phyloP scores from a whole-genome alignment of 2,888 invertebrate species.

The Tuberolachnus salignus region DNA sequence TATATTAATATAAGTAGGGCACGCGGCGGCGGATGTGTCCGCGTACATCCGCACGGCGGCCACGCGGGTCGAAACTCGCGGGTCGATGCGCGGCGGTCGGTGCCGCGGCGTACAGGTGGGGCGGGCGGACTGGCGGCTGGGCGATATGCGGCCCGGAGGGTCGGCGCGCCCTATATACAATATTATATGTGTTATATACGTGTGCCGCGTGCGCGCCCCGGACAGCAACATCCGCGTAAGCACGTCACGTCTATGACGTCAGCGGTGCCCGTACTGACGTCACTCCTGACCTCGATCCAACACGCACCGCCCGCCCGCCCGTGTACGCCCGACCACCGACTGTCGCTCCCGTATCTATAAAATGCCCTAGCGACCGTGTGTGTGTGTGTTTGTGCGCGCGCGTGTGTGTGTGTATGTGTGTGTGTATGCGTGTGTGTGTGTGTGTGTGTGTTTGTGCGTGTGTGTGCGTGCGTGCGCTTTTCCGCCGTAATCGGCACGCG shows the following conservation, averaged over 20 bases:
- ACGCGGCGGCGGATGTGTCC: slow-evolving; percentile 10
- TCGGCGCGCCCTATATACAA: not conserved
- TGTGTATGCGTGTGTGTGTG: not conserved
- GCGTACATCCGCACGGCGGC: not conserved
- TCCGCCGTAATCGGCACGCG: not conserved
- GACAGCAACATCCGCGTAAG: slow-evolving; percentile 20
- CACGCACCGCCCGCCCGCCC: not conserved
- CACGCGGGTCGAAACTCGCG: not conserved
- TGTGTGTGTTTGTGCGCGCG: not conserved
- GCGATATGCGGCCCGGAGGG: not conserved
- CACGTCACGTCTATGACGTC: slow-evolving; percentile 54
- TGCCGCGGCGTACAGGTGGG: not conserved
- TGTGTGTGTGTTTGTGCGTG: not conserved
- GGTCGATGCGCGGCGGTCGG: slow-evolving; percentile 29
- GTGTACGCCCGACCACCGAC: not conserved
- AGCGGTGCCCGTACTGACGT: slow-evolving; percentile 43
- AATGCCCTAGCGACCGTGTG: not conserved
- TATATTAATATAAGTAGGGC: slow-evolving; percentile 31
- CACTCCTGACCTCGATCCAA: slow-evolving; percentile 41
- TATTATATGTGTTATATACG: not conserved
- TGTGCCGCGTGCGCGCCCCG: slow-evolving; percentile 15
- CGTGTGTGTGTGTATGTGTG: not conserved
- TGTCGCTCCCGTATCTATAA: not conserved
- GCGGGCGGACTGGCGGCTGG: not conserved
- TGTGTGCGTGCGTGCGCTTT: not conserved